A percentile compares a stretch with the other conserved stretches of the same genome.
phyloP scores from a whole-genome alignment of 1,140 invertebrate species.

The Halesus radiatus region DNA sequence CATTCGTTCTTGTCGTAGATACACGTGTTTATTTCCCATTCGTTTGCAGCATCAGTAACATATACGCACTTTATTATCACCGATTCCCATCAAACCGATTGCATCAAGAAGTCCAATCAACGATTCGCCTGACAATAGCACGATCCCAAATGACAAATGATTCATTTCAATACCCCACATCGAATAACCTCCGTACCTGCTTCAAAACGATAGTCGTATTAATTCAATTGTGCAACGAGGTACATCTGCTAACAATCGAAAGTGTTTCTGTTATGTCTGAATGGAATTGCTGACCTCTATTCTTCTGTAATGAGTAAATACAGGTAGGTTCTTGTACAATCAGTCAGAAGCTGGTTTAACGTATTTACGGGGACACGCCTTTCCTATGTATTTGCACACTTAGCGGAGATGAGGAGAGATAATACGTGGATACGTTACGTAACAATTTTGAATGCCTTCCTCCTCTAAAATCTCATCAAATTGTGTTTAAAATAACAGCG shows the following conservation, averaged over 20 bases:
- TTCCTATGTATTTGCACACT: neutral
- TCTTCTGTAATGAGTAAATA: neutral
- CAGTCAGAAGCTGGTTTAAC: too few species aligned
- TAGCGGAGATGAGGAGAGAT: neutral
- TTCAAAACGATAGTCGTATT: neutral
- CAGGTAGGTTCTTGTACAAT: neutral
- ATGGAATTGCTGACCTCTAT: neutral
- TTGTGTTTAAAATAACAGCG: too few species aligned
- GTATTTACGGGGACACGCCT: slow-evolving; percentile 3
- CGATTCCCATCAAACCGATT: neutral
- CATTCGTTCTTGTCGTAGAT: too few species aligned
- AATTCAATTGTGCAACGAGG: neutral
- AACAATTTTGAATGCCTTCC: slow-evolving; percentile 15
- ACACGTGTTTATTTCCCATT: too few species aligned
- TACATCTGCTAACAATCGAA: neutral
- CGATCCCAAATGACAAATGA: neutral
- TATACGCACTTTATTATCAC: too few species aligned
- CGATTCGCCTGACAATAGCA: neutral
- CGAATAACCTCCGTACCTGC: too few species aligned
- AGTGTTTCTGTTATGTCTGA: neutral
- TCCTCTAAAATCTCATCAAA: neutral
- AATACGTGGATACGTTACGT: neutral
- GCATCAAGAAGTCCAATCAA: neutral
- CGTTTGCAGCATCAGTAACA: too few species aligned
- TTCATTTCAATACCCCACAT: neutral